These are phyloP conservation scores for Acanthiza pusilla DNA, from an alignment of 2,797 vertebrate genomes.

Conservation along the genomic window DNA sequence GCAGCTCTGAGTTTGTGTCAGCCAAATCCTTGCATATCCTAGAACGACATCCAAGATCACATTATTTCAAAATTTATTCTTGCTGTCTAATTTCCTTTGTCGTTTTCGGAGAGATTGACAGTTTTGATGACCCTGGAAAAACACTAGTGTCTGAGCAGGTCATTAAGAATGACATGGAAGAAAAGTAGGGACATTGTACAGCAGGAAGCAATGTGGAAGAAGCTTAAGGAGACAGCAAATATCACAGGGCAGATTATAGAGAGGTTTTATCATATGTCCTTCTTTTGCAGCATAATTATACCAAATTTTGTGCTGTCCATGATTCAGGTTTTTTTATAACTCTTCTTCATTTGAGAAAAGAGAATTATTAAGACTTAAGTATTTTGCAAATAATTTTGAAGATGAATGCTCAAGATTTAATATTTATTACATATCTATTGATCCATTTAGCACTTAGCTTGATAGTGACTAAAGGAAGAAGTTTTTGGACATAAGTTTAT, in stretches of 20 bases:
- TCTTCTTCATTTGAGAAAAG: background rate
- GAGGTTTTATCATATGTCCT: background rate
- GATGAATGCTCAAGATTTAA: background rate
- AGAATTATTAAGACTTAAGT: background rate
- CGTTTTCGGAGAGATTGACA: background rate
- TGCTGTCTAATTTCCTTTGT: background rate
- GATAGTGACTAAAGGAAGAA: background rate
- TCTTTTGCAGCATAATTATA: background rate
- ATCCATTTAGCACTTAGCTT: background rate
- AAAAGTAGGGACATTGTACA: background rate
- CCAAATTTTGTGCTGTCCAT: background rate
- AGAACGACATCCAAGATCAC: background rate
- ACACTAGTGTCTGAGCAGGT: background rate
- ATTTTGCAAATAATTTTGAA: background rate
- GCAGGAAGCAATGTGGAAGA: background rate
- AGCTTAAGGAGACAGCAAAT: background rate
- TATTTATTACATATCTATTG: background rate
- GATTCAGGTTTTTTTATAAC: background rate
- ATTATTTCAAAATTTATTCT: background rate
- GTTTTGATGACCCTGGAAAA: background rate
- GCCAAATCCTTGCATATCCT: background rate
- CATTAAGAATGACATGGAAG: background rate
- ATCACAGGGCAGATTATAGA: background rate
- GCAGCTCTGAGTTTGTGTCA: background rate
- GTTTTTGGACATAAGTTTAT: background rate